phyloP scores from a whole-genome alignment of 2,797 vertebrate species.

The Dendrocincla fuliginosa region DNA sequence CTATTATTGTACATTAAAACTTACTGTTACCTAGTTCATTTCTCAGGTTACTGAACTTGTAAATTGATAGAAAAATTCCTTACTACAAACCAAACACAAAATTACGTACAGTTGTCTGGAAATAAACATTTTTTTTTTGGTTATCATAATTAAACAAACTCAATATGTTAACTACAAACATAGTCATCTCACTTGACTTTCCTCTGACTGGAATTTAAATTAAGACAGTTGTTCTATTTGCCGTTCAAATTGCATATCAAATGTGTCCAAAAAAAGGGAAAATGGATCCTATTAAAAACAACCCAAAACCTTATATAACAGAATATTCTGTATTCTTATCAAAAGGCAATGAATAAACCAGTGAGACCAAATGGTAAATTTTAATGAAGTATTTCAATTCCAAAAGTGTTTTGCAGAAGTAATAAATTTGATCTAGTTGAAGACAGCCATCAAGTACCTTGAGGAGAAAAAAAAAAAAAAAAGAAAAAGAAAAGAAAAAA shows the following conservation, averaged over 20 bases:
- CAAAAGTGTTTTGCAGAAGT: not conserved
- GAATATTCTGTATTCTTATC: not conserved
- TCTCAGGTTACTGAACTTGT: not conserved
- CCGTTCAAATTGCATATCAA: not conserved
- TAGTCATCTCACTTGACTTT: not conserved
- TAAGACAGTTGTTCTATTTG: not conserved
- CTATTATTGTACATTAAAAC: not conserved
- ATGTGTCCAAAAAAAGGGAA: not conserved
- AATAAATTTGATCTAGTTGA: not conserved
- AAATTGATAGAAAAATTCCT: not conserved
- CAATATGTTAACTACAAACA: not conserved
- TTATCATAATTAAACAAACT: not conserved
- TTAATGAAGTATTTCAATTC: not conserved
- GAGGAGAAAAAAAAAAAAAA: not conserved
- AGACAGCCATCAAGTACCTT: fast-evolving
- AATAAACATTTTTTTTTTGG: not conserved
- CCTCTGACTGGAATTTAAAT: not conserved
- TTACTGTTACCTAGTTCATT: not conserved
- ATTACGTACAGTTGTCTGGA: not conserved
- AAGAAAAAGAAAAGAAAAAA: not conserved
- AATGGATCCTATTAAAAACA: not conserved
- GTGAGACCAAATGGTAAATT: not conserved
- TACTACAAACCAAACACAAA: not conserved
- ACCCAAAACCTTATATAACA: fast-evolving
- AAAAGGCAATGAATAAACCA: not conserved